phyloP scores from a whole-genome alignment of 2,113 vertebrate genomes.

The Coracopsis vasa region DNA sequence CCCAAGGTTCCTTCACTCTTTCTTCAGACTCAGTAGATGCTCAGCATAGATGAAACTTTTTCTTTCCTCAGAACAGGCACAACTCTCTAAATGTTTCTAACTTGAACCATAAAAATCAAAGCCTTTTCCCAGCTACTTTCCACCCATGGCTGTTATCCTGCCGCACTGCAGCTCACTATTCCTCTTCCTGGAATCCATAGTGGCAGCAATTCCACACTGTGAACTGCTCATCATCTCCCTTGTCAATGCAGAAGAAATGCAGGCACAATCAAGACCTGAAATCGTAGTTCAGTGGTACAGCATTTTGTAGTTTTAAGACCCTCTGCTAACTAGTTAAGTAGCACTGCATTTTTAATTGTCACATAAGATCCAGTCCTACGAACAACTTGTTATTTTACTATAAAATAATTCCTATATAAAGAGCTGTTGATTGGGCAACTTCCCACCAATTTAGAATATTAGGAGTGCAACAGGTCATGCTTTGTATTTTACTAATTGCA shows the following conservation, averaged over 20 bases:
- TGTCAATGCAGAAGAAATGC: not conserved
- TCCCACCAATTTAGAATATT: not conserved
- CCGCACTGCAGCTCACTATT: fast-evolving
- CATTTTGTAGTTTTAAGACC: not conserved
- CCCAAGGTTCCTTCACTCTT: not conserved
- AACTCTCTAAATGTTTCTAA: not conserved
- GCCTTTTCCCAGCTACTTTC: not conserved
- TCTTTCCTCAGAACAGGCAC: not conserved
- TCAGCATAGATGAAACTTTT: not conserved
- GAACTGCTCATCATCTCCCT: not conserved
- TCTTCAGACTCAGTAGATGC: not conserved
- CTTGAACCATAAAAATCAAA: not conserved
- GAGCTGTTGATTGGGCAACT: not conserved
- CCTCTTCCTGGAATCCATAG: not conserved
- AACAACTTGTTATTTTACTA: not conserved
- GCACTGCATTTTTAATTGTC: not conserved
- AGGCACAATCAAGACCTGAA: not conserved
- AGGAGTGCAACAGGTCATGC: not conserved
- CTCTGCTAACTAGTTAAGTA: not conserved
- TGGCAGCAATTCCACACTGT: fast-evolving
- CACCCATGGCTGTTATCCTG: fast-evolving
- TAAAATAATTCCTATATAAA: not conserved
- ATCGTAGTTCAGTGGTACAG: not conserved
- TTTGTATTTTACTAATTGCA: not conserved
- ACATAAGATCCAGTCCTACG: not conserved